phyloP scores from a whole-genome alignment of 2,797 vertebrate genomes.

The Myripristis jacobus region DNA sequence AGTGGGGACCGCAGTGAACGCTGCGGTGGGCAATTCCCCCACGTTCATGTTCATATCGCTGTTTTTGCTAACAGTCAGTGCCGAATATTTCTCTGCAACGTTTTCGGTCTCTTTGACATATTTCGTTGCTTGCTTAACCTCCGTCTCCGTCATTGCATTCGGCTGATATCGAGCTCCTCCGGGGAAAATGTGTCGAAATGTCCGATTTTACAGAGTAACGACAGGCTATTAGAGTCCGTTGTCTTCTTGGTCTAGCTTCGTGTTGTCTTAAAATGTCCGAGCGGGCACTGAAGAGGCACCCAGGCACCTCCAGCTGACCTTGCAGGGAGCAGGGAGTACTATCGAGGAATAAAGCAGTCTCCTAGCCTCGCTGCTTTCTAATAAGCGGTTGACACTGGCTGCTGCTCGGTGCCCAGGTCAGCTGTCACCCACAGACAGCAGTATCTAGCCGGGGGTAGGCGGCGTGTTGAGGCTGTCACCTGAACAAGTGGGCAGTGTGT shows the following conservation, averaged over 20 bases:
- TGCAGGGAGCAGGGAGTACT: not conserved
- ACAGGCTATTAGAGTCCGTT: constrained; percentile 6
- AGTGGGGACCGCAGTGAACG: constrained; percentile 85
- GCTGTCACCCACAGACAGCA: constrained; percentile 70
- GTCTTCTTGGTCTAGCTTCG: constrained; percentile 31
- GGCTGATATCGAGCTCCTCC: constrained; percentile 33
- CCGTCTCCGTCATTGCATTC: constrained; percentile 83
- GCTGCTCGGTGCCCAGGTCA: constrained; percentile 45
- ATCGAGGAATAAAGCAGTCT: not conserved
- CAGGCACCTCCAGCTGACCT: constrained; percentile 1
- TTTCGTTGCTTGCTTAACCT: constrained; percentile 87
- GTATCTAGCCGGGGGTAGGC: constrained; percentile 61
- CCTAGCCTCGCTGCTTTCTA: constrained; percentile 23
- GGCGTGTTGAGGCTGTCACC: constrained; percentile 63
- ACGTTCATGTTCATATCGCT: constrained; percentile 85
- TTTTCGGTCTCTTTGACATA: constrained; percentile 90
- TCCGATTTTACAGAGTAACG: constrained; percentile 44
- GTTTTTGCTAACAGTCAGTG: constrained; percentile 85
- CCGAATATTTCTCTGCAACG: constrained; percentile 87
- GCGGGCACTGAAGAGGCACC: not conserved
- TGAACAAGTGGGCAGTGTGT: constrained; percentile 63
- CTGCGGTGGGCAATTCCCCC: constrained; percentile 83
- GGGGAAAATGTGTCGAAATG: constrained; percentile 3
- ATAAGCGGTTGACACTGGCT: constrained; percentile 19
- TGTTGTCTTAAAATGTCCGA: constrained; percentile 40